Evolutionary conservation across 2,888 invertebrate species (phyloP).

Genomic region (Drosophila meridiana): DNA sequence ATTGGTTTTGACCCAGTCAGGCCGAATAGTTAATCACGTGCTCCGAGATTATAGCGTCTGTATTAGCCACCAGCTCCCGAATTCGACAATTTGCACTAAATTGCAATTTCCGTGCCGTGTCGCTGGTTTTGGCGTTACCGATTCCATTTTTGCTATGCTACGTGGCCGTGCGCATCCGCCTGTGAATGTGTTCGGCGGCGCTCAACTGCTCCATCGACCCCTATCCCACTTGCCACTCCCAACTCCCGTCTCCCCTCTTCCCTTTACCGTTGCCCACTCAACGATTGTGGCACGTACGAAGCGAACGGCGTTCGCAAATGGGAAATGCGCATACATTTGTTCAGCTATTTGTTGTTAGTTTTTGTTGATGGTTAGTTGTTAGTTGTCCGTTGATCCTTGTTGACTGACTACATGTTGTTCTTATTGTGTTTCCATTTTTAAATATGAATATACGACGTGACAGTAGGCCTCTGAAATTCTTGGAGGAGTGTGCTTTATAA

Average conservation of each 20-base stretch:
- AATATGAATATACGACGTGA: slow-evolving; percentile 78
- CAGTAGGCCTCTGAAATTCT: slow-evolving; percentile 42
- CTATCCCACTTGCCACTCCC: not conserved
- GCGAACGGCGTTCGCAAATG: slow-evolving; percentile 43
- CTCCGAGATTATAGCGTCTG: slow-evolving; percentile 1
- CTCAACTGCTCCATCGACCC: not conserved
- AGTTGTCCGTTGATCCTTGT: slow-evolving; percentile 28
- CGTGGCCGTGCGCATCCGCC: slow-evolving; percentile 60
- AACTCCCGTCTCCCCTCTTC: not conserved
- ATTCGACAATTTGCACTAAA: slow-evolving; percentile 72
- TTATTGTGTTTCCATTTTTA: slow-evolving; percentile 49
- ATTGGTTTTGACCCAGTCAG: slow-evolving; percentile 31
- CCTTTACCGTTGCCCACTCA: no score
- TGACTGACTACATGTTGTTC: slow-evolving; percentile 23
- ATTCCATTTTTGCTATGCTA: slow-evolving; percentile 66
- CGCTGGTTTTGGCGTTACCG: slow-evolving; percentile 41
- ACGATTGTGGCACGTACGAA: slow-evolving; percentile 38
- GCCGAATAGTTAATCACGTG: slow-evolving; percentile 18
- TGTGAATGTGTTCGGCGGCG: slow-evolving; percentile 18
- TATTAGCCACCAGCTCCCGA: slow-evolving; percentile 5
- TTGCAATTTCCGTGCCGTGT: slow-evolving; percentile 73
- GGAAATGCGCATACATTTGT: slow-evolving; percentile 72
- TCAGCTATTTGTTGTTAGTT: slow-evolving; percentile 74
- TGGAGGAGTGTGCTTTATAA: not conserved
- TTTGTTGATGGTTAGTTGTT: slow-evolving; percentile 41